Percentiles rank a stretch among this genome's conserved stretches.
Evolutionary conservation across 2,113 vertebrate genomes (phyloP).

Genomic region (Lepus americanus): DNA sequence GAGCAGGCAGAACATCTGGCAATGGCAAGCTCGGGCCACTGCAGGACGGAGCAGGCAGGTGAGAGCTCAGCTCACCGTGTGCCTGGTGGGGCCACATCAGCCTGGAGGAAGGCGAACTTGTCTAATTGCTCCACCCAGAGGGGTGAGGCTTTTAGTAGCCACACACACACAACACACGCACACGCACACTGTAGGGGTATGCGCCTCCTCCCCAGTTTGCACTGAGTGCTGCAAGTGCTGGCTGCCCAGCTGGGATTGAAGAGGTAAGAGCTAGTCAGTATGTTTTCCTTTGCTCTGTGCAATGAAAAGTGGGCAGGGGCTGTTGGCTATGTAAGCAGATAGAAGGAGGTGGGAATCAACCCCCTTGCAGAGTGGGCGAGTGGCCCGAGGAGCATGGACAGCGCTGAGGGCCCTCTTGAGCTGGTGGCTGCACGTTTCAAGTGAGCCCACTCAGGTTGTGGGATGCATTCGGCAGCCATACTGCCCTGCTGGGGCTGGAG

Average conservation of each 20-base stretch:
- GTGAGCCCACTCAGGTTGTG: not conserved
- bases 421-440: not conserved
- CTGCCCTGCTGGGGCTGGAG: not conserved
- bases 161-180: not conserved
- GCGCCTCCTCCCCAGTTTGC: not conserved
- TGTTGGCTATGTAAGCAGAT: not conserved
- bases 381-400: not conserved
- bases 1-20: not conserved
- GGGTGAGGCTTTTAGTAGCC: not conserved
- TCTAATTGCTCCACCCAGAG: not conserved
- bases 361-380: not conserved
- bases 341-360: not conserved
- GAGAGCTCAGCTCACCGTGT: not conserved
- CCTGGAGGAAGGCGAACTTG: not conserved
- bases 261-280: not conserved
- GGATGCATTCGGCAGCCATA: not conserved
- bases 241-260: not conserved
- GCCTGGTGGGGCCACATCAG: not conserved
- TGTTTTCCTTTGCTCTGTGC: slow-evolving; percentile 5
- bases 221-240: not conserved
- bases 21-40: not conserved
- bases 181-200: not conserved
- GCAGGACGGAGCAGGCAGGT: not conserved
- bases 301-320: not conserved
- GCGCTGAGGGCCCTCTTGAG: not conserved